Base-by-base conservation (phyloP, 2,797 vertebrate species). In the Syndactyla subalaris region DNA sequence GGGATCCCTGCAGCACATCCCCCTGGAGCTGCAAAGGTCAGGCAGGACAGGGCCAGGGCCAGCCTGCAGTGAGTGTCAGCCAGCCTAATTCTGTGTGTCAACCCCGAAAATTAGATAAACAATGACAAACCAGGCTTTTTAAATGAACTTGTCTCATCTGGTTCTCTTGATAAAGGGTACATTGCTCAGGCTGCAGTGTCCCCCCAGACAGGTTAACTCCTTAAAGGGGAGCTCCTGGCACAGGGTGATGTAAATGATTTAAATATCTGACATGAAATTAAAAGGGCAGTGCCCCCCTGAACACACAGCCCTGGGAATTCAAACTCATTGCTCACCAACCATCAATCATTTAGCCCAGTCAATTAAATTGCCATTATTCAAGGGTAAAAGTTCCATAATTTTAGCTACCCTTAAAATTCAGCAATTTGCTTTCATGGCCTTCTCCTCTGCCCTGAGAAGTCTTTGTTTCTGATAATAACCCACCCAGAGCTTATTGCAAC, bases 111-210 rank as follows among this genome's bases (percentile, higher is more conserved):
- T 99, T 98, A 99, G 98, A 98, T 98, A 98, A 98, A 98, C 98
- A 98, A 98, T 97, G 93, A 98, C 96, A 98, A 97, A 98, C 96
- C 97, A 92, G 92, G 96, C 97, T 91, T 97, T 97, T 98, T 98
- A 98, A 99, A 99, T 99, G 98, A 98, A 98, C 98, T 97, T 98
- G 98, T 99, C 99, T 98, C 98, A 98, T 98, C 97, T 98, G 91
- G 97, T 99, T 98, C 98, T 94, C 97, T 95, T 97, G 97, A 98
- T 84, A 97, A 97, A 97, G 87, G 96, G 97, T 96, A 93, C 96
- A 82, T 96, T 98, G 97, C 97, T 95, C 91, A 36, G 94, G 93
- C n/a, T 55, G 74, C 94, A 18, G 88, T 16, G 90, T 92, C 89
- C 92, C 94, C 72, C 86, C 92, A 95, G 96, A 78, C 95, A 94